These are phyloP conservation scores for Aurelia coerulea DNA, from an alignment of 30 jellyfish, hydroid and myxozoan genomes.

Conservation along the genomic window DNA sequence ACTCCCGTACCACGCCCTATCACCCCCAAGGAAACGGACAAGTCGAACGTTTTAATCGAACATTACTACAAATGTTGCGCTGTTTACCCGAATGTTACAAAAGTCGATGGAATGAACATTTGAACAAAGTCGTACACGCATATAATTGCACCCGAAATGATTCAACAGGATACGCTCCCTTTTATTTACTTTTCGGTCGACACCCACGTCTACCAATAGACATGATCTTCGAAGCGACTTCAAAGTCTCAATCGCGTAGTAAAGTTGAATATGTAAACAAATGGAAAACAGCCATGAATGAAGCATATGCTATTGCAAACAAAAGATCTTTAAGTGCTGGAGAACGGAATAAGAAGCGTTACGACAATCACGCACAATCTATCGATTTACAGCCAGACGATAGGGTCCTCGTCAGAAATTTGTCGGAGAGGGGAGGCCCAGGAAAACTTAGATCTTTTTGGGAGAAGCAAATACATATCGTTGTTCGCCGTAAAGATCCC, in stretches of 20 bases:
- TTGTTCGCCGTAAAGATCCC: background rate
- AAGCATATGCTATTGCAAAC: background rate
- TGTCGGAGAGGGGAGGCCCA: conserved; percentile 2
- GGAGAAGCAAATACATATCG: background rate
- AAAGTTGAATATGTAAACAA: background rate
- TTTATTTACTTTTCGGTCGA: conserved; percentile 35
- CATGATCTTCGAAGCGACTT: background rate
- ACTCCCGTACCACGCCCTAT: conserved; percentile 36
- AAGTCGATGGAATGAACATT: conserved; percentile 17
- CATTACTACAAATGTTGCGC: conserved; percentile 27
- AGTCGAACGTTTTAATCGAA: conserved; percentile 27
- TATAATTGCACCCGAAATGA: conserved; percentile 31
- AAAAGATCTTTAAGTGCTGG: background rate
- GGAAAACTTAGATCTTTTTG: background rate
- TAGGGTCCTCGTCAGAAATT: background rate
- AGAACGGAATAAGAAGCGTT: background rate
- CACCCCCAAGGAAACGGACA: conserved; percentile 46
- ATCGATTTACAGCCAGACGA: background rate
- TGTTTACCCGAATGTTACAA: conserved; percentile 24
- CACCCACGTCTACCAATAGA: conserved; percentile 9
- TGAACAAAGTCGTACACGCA: conserved; percentile 19
- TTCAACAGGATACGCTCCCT: conserved; percentile 43
- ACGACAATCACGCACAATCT: background rate
- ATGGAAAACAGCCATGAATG: background rate
- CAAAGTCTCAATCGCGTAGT: background rate